Conservation (phyloP, 2,797 vertebrate species). For the Melanotaenia trifasciata region DNA sequence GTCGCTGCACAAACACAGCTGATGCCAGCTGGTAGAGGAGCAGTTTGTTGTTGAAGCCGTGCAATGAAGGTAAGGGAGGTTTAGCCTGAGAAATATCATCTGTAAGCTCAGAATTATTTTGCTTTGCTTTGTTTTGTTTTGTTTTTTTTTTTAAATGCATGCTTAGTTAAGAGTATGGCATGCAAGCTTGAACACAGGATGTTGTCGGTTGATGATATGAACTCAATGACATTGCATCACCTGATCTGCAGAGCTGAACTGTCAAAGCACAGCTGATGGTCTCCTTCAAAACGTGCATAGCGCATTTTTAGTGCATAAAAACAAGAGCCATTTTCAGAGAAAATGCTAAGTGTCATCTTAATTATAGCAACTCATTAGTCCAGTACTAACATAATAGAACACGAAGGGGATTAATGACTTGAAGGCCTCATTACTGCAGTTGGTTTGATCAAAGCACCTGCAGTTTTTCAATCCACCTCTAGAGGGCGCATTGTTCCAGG, state of each 20-base stretch:
- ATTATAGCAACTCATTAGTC: conserved; percentile 59
- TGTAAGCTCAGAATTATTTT: neutral
- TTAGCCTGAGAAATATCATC: neutral
- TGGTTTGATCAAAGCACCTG: conserved; percentile 68
- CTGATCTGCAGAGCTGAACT: neutral
- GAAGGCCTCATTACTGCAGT: conserved; percentile 68
- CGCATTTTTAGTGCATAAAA: conserved; percentile 12
- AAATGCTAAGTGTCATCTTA: conserved; percentile 46
- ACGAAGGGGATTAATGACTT: conserved; percentile 71
- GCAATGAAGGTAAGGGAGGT: conserved; percentile 38
- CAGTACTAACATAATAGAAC: conserved; percentile 59
- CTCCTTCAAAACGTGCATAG: neutral
- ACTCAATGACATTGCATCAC: neutral
- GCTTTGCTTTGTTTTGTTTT: neutral
- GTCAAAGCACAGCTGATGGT: neutral
- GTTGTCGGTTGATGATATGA: neutral
- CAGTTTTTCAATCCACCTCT: conserved; percentile 69
- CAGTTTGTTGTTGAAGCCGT: conserved; percentile 2
- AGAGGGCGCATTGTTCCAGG: conserved; percentile 73
- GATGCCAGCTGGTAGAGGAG: conserved; percentile 30
- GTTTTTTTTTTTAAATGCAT: neutral
- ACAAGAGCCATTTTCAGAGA: conserved; percentile 16
- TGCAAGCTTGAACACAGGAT: neutral
- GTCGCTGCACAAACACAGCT: conserved; percentile 23
- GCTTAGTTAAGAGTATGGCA: neutral